Evolutionary conservation across 1,140 invertebrate species (phyloP), one percentile per base, ranked within the genome.

Genomic region (Drosophila watanabei): DNA sequence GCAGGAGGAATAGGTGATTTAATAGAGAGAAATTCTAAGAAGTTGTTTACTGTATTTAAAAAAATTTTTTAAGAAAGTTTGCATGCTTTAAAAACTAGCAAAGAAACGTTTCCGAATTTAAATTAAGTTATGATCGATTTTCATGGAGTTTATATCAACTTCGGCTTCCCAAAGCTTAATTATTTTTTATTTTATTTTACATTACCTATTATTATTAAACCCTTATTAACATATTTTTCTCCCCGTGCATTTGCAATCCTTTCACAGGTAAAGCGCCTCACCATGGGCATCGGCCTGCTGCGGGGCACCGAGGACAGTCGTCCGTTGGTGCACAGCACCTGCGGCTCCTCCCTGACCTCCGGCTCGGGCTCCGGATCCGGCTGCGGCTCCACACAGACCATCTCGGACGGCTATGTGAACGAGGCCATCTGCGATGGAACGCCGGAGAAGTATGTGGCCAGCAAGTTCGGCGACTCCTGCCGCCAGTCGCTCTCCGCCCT

Each of bases 381-480:
- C 20, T 71, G 45, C 8, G 94, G 68, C 93, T 94, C 80, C 93
- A 93, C 81, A 87, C 94, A 77, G 88, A 92, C 82, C 71, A 80
- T 96, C 58, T 96, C 96, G 72, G 96, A 96, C 37, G 96, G 96
- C 33, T 97, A 97, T 94, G 96, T 97, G 76, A 97, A 97, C 94
- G 96, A 97, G 92, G 95, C 94, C 73, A 96, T 95, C 62, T 94
- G 94, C 7, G 95, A 95, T 28, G 54, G 54, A 24, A 57, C 54
- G 72, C 94, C 94, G 11, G 94, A 95, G 75, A 94, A 93, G 76
- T 86, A 93, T 62, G 92, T 93, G 58, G 91, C 92, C n/a, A 93
- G 82, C 71, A 93, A 93, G 76, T 93, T 93, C 54, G 92, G 93
- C 20, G 93, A 93, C 69, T 93, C 93, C 16, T 93, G 92, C 56